Evolutionary conservation across 2,797 vertebrate species (phyloP), one percentile per base, ranked within the genome.

Genomic region (Lutjanus argentimaculatus): DNA sequence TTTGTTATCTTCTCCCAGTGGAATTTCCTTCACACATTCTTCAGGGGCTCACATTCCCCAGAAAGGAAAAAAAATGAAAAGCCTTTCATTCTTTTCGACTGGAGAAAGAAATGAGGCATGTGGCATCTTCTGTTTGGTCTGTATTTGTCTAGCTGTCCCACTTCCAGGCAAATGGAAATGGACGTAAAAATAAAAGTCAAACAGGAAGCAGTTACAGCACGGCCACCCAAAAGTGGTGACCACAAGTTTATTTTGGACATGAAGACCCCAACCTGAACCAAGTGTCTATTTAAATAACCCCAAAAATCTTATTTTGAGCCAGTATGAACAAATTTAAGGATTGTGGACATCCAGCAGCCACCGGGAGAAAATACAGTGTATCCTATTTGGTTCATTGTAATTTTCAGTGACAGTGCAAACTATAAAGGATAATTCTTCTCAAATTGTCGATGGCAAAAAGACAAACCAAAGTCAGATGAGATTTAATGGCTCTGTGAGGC

Each of bases 21-120:
- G 95, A 95, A 96, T 95, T 95, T 95, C 92, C 95, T 95, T 90
- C 83, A 90, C 80, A 88, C 93, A 94, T 95, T 93, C 95, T 89
- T 93, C 62, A 14, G 86, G 88, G 88, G 85, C 87, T 90, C 67
- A 75, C 92, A 92, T 95, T 95, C 93, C 88, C 82, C 76, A 85
- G 82, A 74, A 84, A 69, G 22, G 62, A 52, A 63, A 64, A 88
- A 79, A 81, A 79, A 63, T 15, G 17, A 70, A 63, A 64, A 77
- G 77, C 45, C 53, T 70, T 83, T 88, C 82, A 83, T 86, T 92
- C 84, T 82, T 80, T 77, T 67, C 16, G 19, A 69, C n/a, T 46
- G 42, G 21, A 67, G 75, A 66, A 77, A 14, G 59, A 85, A 89
- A 88, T 71, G 81, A 87, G 84, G 77, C 83, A 87, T 93, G 83